phyloP scores from a whole-genome alignment of 2,797 vertebrate species.

The Amphiprion clarkii region DNA sequence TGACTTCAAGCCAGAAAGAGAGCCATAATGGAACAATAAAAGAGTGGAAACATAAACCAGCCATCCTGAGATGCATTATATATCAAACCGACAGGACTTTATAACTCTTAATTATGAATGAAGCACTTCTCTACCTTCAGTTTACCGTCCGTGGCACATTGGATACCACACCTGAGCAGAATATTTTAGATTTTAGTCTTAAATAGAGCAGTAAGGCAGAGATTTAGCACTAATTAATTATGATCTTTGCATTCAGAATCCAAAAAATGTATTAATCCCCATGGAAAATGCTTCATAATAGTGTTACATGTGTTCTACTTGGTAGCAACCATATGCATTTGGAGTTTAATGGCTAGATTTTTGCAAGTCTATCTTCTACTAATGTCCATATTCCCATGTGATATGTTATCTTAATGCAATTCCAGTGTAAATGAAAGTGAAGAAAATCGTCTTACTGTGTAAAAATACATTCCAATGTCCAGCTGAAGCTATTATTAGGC shows the following conservation, averaged over 20 bases:
- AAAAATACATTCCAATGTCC: not conserved
- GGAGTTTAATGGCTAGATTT: too few relatives aligned
- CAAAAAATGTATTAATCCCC: too few relatives aligned
- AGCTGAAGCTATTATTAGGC: not conserved
- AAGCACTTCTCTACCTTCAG: constrained; percentile 45
- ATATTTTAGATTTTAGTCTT: constrained; percentile 29
- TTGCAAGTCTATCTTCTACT: not conserved
- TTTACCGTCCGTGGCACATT: constrained; percentile 33
- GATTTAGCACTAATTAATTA: constrained; percentile 24
- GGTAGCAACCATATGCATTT: not conserved
- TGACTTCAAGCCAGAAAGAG: constrained; percentile 42
- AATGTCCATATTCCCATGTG: too few relatives aligned
- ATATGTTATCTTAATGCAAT: not conserved
- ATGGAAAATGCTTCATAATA: too few relatives aligned
- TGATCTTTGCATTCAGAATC: constrained; percentile 14
- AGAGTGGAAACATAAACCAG: constrained; percentile 46
- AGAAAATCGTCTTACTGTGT: not conserved
- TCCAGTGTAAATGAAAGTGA: not conserved
- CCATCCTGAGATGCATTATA: constrained; percentile 63
- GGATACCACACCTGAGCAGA: constrained; percentile 46
- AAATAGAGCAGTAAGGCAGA: constrained; percentile 21
- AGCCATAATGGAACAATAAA: constrained; percentile 63
- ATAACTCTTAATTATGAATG: constrained; percentile 74
- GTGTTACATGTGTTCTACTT: not conserved
- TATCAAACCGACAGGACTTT: constrained; percentile 57